These are phyloP conservation scores for Paraplagusia blochii DNA, from an alignment of 2,113 vertebrate species.

Conservation along the genomic window DNA sequence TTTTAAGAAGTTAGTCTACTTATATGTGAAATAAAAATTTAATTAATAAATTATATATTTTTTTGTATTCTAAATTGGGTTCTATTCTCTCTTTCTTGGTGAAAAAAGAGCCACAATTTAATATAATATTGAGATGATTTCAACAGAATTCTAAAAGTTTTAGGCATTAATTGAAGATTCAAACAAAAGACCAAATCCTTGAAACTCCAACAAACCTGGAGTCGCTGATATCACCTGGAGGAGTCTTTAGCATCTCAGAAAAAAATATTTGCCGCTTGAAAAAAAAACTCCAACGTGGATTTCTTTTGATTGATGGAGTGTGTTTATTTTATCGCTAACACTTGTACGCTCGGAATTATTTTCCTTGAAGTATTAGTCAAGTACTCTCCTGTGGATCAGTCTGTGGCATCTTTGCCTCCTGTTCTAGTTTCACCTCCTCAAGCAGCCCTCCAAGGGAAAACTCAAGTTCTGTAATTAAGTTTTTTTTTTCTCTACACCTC, in stretches of 20 bases:
- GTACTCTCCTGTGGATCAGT: conserved; percentile 26
- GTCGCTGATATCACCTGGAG: no score
- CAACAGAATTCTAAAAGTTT: neutral
- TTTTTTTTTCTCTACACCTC: conserved; percentile 36
- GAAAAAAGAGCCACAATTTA: no score
- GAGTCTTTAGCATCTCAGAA: neutral
- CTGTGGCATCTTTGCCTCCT: conserved; percentile 5
- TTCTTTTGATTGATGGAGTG: neutral
- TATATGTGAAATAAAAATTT: no score
- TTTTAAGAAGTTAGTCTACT: no score
- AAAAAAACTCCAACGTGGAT: neutral
- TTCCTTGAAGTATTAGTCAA: conserved; percentile 29
- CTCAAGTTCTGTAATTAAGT: conserved; percentile 45
- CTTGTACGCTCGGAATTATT: conserved; percentile 4
- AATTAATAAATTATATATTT: no score
- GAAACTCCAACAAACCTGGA: neutral
- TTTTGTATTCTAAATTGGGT: no score
- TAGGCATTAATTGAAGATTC: neutral
- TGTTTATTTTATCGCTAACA: conserved; percentile 22
- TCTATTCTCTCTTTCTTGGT: no score
- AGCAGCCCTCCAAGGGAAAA: conserved; percentile 40
- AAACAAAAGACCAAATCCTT: neutral
- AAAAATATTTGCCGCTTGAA: conserved; percentile 8
- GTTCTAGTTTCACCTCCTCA: conserved; percentile 1
- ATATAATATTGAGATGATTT: no score